Conservation (phyloP, 2,797 vertebrate species). For the Macroramphosus scolopax region DNA sequence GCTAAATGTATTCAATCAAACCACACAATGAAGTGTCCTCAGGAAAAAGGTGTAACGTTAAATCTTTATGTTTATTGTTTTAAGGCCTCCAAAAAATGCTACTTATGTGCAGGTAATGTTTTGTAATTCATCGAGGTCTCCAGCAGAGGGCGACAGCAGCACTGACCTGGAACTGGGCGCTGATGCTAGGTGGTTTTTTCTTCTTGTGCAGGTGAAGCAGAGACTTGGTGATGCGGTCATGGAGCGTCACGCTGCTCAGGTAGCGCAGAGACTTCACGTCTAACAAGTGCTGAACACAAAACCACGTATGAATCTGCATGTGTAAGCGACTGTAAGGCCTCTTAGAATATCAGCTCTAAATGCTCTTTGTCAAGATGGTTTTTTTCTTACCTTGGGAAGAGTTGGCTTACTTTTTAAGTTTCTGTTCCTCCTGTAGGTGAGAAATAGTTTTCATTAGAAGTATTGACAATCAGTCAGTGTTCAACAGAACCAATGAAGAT, state of each 20-base stretch:
- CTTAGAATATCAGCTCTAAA: no score
- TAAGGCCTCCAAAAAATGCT: no score
- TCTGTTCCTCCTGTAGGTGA: slow-evolving; percentile 86
- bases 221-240: slow-evolving; percentile 95
- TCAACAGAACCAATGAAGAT: not conserved
- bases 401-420: slow-evolving; percentile 86
- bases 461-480: no score
- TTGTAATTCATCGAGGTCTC: slow-evolving; percentile 2
- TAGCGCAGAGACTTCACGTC: slow-evolving; percentile 94
- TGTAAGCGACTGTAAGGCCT: no score
- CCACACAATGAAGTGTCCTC: no score
- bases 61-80: no score
- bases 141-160: slow-evolving; percentile 37
- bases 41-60: no score
- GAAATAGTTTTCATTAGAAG: no score
- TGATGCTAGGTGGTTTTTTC: slow-evolving; percentile 96
- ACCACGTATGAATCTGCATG: not conserved
- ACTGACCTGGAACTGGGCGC: slow-evolving; percentile 94
- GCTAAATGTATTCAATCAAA: no score
- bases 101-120: no score
- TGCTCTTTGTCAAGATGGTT: not conserved
- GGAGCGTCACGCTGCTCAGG: slow-evolving; percentile 89
- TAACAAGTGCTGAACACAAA: slow-evolving; percentile 83
- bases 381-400: slow-evolving; percentile 89
- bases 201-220: slow-evolving; percentile 96